A percentile compares a stretch with the other conserved stretches of the same genome.
Conservation (phyloP, 2,113 vertebrate species). For the Microcebus griseorufus region DNA sequence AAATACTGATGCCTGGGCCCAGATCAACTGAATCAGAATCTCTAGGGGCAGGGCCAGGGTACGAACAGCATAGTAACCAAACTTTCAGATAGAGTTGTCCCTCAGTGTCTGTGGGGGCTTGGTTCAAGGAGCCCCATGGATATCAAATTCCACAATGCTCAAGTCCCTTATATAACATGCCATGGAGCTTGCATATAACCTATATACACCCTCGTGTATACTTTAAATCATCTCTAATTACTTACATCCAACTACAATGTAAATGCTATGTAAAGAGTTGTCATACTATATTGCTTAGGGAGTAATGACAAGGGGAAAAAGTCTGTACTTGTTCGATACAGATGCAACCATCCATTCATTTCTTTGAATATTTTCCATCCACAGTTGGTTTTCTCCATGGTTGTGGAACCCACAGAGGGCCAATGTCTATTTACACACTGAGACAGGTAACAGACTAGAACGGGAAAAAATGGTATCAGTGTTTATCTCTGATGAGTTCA, state of each 20-base stretch:
- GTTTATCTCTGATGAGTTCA: not conserved
- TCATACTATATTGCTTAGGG: not conserved
- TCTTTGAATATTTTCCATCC: not conserved
- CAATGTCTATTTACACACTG: not conserved
- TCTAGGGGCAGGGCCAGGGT: not conserved
- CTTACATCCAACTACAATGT: not conserved
- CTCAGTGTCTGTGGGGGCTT: not conserved
- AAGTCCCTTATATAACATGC: not conserved
- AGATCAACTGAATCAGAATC: not conserved
- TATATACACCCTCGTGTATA: not conserved
- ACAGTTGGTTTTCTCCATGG: not conserved
- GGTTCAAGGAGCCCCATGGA: not conserved
- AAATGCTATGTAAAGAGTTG: not conserved
- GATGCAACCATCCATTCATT: not conserved
- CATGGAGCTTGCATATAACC: not conserved
- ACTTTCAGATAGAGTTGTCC: not conserved
- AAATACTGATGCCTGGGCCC: not conserved
- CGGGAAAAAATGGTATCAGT: not conserved
- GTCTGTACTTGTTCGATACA: not conserved
- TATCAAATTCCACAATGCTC: not conserved
- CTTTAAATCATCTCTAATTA: not conserved
- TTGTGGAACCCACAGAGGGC: not conserved
- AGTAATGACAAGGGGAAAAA: not conserved
- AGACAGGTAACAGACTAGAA: not conserved
- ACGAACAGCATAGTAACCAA: not conserved